These are phyloP conservation scores for Cacoxenus indagator DNA, from an alignment of 2,888 invertebrate genomes.

Conservation along the genomic window DNA sequence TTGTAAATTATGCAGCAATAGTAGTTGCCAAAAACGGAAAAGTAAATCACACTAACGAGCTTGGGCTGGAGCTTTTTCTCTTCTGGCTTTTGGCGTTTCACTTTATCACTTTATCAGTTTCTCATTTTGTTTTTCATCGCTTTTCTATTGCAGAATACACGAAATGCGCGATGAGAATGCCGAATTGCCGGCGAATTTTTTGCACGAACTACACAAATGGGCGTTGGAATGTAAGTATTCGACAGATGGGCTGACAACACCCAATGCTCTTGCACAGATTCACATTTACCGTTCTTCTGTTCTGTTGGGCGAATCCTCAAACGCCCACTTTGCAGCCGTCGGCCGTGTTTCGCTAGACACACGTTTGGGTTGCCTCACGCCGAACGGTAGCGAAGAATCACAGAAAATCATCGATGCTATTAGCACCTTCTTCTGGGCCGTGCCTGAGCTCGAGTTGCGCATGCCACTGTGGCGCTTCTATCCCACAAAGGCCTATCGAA, in stretches of 20 bases:
- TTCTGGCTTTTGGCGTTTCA: neutral
- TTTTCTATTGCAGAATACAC: slow-evolving; percentile 74
- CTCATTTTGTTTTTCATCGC: neutral
- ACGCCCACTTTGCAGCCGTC: slow-evolving; percentile 74
- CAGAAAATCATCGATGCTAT: slow-evolving; percentile 84
- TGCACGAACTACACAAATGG: slow-evolving; percentile 93
- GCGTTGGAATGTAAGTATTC: slow-evolving; percentile 87
- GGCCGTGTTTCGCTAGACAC: slow-evolving; percentile 86
- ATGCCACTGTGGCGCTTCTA: slow-evolving; percentile 83
- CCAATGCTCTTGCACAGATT: too few species aligned
- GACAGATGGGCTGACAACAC: neutral
- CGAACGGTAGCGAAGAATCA: slow-evolving; percentile 75
- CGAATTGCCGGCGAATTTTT: slow-evolving; percentile 85
- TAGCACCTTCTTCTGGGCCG: slow-evolving; percentile 83
- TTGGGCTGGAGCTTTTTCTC: neutral
- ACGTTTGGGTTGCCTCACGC: slow-evolving; percentile 81
- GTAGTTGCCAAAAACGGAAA: neutral
- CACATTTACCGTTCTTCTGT: neutral
- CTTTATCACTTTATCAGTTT: neutral
- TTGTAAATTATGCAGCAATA: slow-evolving; percentile 18
- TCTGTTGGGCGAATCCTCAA: neutral
- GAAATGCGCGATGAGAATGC: slow-evolving; percentile 75
- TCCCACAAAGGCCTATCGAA: slow-evolving; percentile 79
- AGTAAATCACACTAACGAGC: neutral
- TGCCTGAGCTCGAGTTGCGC: slow-evolving; percentile 80